These are phyloP conservation scores for Troglohyphantes excavatus DNA, from an alignment of 2,888 invertebrate species.

Conservation along the genomic window DNA sequence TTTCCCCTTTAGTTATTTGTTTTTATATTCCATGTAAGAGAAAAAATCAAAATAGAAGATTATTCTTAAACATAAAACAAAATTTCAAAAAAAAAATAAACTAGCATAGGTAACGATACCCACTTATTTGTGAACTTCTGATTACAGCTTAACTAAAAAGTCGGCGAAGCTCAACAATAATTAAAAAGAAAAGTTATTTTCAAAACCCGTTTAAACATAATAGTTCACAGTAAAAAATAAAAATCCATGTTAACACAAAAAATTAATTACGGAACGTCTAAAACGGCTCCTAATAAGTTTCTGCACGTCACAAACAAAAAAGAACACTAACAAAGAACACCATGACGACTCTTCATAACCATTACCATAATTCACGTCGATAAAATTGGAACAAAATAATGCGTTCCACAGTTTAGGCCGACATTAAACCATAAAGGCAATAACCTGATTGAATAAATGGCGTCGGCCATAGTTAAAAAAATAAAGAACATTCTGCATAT, in stretches of 20 bases:
- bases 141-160: too few relatives aligned
- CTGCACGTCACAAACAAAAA: background rate
- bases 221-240: background rate
- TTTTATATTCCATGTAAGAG: too few relatives aligned
- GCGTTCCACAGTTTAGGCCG: slow-evolving; percentile 35
- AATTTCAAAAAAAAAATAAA: too few relatives aligned
- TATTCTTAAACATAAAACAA: too few relatives aligned
- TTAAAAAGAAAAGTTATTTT: background rate
- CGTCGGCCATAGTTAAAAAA: slow-evolving; percentile 17
- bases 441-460: slow-evolving; percentile 50
- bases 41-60: too few relatives aligned
- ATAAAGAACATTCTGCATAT: slow-evolving; percentile 30
- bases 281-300: slow-evolving; percentile 11
- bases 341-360: slow-evolving; percentile 47
- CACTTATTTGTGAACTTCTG: too few relatives aligned
- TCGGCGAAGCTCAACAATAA: too few relatives aligned
- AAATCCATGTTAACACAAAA: background rate
- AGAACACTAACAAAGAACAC: slow-evolving; percentile 18
- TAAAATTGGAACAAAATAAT: slow-evolving; percentile 59
- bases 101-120: too few relatives aligned
- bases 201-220: background rate
- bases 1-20: too few relatives aligned
- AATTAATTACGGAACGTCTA: slow-evolving; percentile 38
- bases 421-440: slow-evolving; percentile 49
- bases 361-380: slow-evolving; percentile 63